phyloP scores from a whole-genome alignment of 2,113 vertebrate genomes.

The Callionymus lyra region DNA sequence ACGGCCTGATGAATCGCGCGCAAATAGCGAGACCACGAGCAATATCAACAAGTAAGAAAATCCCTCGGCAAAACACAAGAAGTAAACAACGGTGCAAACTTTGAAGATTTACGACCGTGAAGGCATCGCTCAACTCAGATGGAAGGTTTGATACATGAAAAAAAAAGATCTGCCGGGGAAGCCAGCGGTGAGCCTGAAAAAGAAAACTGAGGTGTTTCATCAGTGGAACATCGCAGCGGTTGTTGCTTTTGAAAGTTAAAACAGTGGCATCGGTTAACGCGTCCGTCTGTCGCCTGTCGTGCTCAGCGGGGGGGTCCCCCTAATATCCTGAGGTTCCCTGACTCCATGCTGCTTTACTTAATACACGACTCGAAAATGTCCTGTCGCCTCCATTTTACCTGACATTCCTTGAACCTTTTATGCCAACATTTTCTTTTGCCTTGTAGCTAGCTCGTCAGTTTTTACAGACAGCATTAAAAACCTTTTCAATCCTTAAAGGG shows the following conservation, averaged over 20 bases:
- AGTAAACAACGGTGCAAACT: conserved; percentile 4
- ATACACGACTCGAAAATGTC: no score
- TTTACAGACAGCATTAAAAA: no score
- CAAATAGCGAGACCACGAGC: conserved; percentile 12
- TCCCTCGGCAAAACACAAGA: conserved; percentile 21
- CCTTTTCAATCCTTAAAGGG: no score
- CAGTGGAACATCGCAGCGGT: conserved; percentile 29
- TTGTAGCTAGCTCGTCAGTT: conserved; percentile 6
- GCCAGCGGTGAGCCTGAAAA: conserved; percentile 10
- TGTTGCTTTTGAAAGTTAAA: conserved; percentile 34
- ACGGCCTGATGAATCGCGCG: conserved; percentile 4
- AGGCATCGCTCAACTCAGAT: conserved; percentile 19
- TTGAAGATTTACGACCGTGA: conserved; percentile 13
- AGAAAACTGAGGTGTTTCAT: conserved; percentile 24
- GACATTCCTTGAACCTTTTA: conserved; percentile 7
- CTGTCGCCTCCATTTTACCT: no score
- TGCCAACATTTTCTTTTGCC: conserved; percentile 2
- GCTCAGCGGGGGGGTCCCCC: conserved; percentile 32
- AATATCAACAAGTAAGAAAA: conserved; percentile 9
- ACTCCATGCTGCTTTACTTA: conserved; percentile 16
- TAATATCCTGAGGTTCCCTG: conserved; percentile 16
- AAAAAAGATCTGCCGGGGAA: conserved; percentile 13
- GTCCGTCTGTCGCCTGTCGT: conserved; percentile 38
- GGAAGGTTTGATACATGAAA: conserved; percentile 9
- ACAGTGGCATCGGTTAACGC: conserved; percentile 32